These are phyloP conservation scores for Hippocampus abdominalis DNA, from an alignment of 2,113 vertebrate species.

Conservation along the genomic window DNA sequence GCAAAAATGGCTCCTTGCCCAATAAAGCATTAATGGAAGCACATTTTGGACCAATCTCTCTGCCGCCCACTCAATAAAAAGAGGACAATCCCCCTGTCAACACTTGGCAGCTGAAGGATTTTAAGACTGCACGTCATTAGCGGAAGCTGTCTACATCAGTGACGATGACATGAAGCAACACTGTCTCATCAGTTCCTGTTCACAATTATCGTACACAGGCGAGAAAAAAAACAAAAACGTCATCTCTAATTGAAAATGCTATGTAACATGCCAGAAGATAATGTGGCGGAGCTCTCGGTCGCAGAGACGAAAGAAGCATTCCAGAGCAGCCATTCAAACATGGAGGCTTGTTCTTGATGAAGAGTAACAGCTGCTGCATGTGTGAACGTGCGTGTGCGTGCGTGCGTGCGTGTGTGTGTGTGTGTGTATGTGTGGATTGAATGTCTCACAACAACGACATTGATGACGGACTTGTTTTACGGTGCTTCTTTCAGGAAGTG, in stretches of 20 bases:
- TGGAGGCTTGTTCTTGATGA: neutral
- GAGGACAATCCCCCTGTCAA: slow-evolving; percentile 1
- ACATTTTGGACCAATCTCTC: slow-evolving; percentile 6
- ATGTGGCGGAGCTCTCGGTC: slow-evolving; percentile 6
- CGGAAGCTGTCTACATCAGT: slow-evolving; percentile 29
- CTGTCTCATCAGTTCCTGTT: slow-evolving; percentile 22
- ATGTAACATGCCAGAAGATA: slow-evolving; percentile 13
- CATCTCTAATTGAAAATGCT: slow-evolving; percentile 14
- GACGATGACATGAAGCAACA: slow-evolving; percentile 12
- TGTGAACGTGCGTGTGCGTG: neutral
- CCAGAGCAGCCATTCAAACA: slow-evolving; percentile 9
- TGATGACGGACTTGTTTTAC: neutral
- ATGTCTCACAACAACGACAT: slow-evolving; percentile 16
- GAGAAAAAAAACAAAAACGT: neutral
- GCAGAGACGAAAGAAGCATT: slow-evolving; percentile 6
- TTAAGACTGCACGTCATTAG: slow-evolving; percentile 37
- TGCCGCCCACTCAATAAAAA: slow-evolving; percentile 4
- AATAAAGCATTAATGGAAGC: neutral
- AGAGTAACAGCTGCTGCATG: slow-evolving; percentile 5
- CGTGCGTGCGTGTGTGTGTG: neutral
- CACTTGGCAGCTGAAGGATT: slow-evolving; percentile 16
- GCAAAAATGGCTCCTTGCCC: neutral
- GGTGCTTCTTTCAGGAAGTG: slow-evolving; percentile 72
- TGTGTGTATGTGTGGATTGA: slow-evolving; percentile 8
- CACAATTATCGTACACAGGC: slow-evolving; percentile 9